Percentiles rank a stretch among this genome's conserved stretches.
phyloP scores from a whole-genome alignment of 2,888 invertebrate genomes.

The Nomada hirtipes region DNA sequence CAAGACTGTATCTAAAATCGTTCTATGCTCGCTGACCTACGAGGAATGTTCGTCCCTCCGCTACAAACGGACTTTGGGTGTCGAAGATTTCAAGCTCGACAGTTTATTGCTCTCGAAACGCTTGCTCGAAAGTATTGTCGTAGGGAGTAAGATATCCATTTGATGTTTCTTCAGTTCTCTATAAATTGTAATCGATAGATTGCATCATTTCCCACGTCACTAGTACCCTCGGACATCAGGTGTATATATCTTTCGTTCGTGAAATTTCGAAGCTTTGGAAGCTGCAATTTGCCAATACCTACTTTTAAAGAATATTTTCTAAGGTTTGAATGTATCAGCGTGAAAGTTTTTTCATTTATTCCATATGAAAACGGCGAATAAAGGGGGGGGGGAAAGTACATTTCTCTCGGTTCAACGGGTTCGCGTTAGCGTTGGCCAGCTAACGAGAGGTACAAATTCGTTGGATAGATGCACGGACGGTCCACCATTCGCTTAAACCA shows the following conservation, averaged over 20 bases:
- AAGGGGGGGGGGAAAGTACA: neutral
- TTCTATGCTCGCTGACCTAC: slow-evolving; percentile 75
- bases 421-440: slow-evolving; percentile 73
- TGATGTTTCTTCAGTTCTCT: too few relatives aligned
- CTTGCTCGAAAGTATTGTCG: neutral
- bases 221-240: too few relatives aligned
- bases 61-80: slow-evolving; percentile 63
- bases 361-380: neutral
- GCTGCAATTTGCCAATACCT: neutral
- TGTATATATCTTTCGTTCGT: too few relatives aligned
- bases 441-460: slow-evolving; percentile 78
- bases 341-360: too few relatives aligned
- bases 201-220: too few relatives aligned
- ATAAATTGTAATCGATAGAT: too few relatives aligned
- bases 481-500: slow-evolving; percentile 71
- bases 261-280: too few relatives aligned
- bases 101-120: slow-evolving; percentile 28
- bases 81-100: slow-evolving; percentile 33
- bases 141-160: neutral
- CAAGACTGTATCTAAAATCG: slow-evolving; percentile 79
- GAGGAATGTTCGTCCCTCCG: slow-evolving; percentile 73
- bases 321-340: neutral
- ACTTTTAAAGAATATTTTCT: neutral
- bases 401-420: slow-evolving; percentile 1
- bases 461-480: slow-evolving; percentile 25